These are phyloP conservation scores for Coelopa pilipes DNA, from an alignment of 2,888 invertebrate genomes.

Conservation along the genomic window DNA sequence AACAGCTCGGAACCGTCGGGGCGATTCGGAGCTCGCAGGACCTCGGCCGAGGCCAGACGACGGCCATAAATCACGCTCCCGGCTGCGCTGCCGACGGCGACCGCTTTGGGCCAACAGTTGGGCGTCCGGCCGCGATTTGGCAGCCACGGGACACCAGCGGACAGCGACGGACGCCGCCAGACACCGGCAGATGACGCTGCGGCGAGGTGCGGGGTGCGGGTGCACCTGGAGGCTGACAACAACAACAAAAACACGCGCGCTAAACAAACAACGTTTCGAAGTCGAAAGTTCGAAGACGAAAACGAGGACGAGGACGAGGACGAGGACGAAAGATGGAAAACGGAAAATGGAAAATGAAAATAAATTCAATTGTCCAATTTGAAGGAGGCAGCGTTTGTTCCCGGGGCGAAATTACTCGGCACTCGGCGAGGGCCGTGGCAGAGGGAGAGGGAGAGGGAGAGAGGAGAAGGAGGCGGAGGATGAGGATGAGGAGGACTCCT, in stretches of 20 bases:
- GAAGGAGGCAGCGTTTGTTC: slow-evolving; percentile 23
- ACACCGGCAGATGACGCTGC: slow-evolving; percentile 18
- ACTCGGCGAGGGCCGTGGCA: slow-evolving; percentile 15
- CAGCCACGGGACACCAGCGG: too few relatives aligned
- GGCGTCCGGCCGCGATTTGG: not conserved
- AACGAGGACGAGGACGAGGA: slow-evolving; percentile 4
- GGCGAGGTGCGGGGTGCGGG: slow-evolving; percentile 1
- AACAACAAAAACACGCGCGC: not conserved
- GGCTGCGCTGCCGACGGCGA: too few relatives aligned
- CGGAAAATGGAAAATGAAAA: slow-evolving; percentile 14
- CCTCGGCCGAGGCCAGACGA: not conserved
- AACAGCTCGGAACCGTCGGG: slow-evolving; percentile 32
- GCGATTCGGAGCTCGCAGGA: slow-evolving; percentile 28
- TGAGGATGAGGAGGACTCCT: not conserved
- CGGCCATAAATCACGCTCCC: slow-evolving; percentile 34
- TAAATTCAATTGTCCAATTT: slow-evolving; percentile 33
- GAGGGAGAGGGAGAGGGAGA: not conserved
- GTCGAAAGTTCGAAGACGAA: too few relatives aligned
- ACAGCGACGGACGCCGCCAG: not conserved
- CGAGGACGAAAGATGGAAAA: not conserved
- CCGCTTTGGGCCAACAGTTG: not conserved
- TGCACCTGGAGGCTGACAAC: slow-evolving; percentile 21
- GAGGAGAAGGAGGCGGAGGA: too few relatives aligned
- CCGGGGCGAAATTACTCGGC: slow-evolving; percentile 31
- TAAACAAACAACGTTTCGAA: slow-evolving; percentile 15